Conservation (phyloP, 2,113 vertebrate genomes). For the Macquaria ambigua region DNA sequence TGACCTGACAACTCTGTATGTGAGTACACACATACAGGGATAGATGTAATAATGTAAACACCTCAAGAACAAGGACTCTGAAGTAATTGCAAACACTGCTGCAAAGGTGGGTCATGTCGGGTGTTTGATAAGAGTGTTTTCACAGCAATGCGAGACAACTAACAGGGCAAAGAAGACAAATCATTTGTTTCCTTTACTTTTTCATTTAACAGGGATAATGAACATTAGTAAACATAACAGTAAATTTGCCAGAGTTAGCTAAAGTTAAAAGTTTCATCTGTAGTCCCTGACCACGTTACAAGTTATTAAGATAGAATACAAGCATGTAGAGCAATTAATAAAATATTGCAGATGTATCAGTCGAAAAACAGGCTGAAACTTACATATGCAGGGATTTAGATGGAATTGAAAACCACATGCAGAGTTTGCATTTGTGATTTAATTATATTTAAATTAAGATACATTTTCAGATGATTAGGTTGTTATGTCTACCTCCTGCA, state of each 20-base stretch:
- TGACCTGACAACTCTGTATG: slow-evolving; percentile 90
- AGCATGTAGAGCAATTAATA: not conserved
- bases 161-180: not conserved
- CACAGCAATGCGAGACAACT: not conserved
- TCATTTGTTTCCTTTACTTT: not conserved
- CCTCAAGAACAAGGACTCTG: not conserved
- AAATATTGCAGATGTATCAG: not conserved
- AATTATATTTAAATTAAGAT: not conserved
- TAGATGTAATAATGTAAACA: not conserved
- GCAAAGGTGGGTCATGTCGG: not conserved
- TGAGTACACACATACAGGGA: slow-evolving; percentile 49
- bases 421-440: slow-evolving; percentile 1
- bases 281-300: not conserved
- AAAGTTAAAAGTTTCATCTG: not conserved
- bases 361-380: not conserved
- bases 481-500: not conserved
- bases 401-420: not conserved
- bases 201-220: not conserved
- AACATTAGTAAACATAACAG: not conserved
- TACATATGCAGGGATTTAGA: not conserved
- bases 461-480: not conserved
- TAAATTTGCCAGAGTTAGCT: no score
- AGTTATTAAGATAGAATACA: not conserved
- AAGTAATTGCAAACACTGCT: not conserved
- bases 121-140: no score